These are phyloP conservation scores for Monarcha castaneiventris DNA, from an alignment of 2,113 vertebrate genomes.

Conservation along the genomic window DNA sequence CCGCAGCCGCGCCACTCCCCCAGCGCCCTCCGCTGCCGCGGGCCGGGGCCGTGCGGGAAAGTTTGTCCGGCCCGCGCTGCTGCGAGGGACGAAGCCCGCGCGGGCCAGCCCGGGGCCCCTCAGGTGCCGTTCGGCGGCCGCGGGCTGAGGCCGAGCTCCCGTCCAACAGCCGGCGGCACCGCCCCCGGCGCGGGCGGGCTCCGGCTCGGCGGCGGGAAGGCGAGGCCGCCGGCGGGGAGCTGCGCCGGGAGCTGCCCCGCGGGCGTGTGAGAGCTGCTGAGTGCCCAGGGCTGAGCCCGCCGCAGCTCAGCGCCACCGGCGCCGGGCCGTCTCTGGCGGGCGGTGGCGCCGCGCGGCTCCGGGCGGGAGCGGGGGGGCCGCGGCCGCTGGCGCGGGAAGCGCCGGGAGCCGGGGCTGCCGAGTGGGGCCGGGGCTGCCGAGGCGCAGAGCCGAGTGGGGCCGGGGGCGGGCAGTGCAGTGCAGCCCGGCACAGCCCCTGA, in stretches of 20 bases:
- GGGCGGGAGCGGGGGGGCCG: not conserved
- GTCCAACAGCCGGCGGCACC: not conserved
- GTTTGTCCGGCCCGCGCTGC: not conserved
- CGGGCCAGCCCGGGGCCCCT: not conserved
- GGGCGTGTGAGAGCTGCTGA: not conserved
- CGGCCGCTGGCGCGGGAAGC: not conserved
- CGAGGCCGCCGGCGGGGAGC: not conserved
- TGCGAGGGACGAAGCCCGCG: not conserved
- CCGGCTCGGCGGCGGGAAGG: not conserved
- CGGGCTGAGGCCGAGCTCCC: not conserved
- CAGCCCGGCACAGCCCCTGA: not conserved
- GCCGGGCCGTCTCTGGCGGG: not conserved
- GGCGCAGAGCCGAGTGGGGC: not conserved
- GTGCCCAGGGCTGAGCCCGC: not conserved
- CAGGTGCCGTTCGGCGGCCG: not conserved
- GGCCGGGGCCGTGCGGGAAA: not conserved
- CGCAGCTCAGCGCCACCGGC: not conserved
- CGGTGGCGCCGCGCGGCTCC: not conserved
- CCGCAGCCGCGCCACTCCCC: not conserved
- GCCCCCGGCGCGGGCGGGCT: not conserved
- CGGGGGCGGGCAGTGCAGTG: not conserved
- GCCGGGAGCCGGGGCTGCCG: not conserved
- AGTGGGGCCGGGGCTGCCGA: not conserved
- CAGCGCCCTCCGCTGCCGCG: not conserved
- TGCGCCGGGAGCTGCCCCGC: not conserved